A percentile compares a stretch with the other conserved stretches of the same genome.
phyloP scores from a whole-genome alignment of 2,888 invertebrate species.

The Troides oblongomaculatus region DNA sequence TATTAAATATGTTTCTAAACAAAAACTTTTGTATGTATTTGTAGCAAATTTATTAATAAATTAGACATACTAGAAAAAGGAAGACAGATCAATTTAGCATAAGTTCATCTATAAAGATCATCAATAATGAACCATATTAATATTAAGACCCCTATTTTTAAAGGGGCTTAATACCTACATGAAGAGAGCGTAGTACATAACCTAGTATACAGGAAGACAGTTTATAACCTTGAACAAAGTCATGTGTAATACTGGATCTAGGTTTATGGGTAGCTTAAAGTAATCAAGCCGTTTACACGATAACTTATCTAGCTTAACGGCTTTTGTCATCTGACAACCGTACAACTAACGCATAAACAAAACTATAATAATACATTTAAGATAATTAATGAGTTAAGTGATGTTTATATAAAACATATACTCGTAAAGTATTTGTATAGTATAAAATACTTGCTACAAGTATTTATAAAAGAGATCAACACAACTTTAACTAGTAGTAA shows the following conservation, averaged over 20 bases:
- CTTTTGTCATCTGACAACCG: conserved; percentile 6
- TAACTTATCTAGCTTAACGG: conserved; percentile 14
- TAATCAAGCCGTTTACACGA: conserved; percentile 17
- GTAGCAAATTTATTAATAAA: too few species aligned
- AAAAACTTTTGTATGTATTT: too few species aligned
- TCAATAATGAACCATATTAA: neutral
- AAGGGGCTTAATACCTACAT: neutral
- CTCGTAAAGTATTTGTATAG: neutral
- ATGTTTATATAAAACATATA: neutral
- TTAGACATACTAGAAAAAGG: too few species aligned
- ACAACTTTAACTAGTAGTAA: neutral
- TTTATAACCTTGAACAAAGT: conserved; percentile 3
- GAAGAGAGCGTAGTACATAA: neutral
- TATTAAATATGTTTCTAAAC: too few species aligned
- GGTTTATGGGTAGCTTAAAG: conserved; percentile 19
- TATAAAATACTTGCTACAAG: neutral
- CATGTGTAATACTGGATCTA: neutral
- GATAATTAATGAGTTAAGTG: neutral
- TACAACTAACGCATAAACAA: neutral
- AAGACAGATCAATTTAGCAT: too few species aligned
- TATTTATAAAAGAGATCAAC: neutral
- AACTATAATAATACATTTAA: neutral
- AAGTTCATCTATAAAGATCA: too few species aligned
- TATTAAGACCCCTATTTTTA: neutral
- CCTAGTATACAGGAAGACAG: neutral